Evolutionary conservation across 1,140 invertebrate species (phyloP), one percentile per base, ranked within the genome.

Genomic region (Diuraphis noxia): DNA sequence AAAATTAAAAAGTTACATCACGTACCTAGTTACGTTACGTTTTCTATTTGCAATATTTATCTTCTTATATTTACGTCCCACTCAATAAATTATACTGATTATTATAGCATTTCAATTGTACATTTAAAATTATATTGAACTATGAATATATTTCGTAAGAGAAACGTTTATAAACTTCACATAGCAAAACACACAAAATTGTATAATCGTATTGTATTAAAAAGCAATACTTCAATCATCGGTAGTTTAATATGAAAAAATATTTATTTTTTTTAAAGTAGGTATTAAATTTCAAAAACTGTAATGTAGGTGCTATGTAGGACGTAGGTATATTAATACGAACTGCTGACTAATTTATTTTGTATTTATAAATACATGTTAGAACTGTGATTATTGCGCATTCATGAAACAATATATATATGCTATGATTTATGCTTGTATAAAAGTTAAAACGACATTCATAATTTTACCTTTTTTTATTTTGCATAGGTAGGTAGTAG

Each of bases 1-100:
- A n/a, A 72, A 72, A 72, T 72, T 72, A 72, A 72, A 63, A 72
- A 72, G 56, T 72, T 72, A 72, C 56, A 72, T 72, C 56, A 72
- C 56, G 30, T 72, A 72, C 56, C 13, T 72, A 72, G 56, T 72
- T 72, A 72, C 56, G 30, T 72, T 72, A n/a, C 13, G 30, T n/a
- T 72, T 4, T 17, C 56, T 72, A 72, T 72, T 72, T 72, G 34
- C 13, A n/a, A n/a, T n/a, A 72, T n/a, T 72, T 72, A 72, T 72
- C 56, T 72, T 72, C 30, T 72, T n/a, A n/a, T 72, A n/a, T 72
- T 72, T 72, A 72, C 30, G 30, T 72, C 56, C 56, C 17, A 72
- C 30, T 21, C 56, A n/a, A 13, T 72, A n/a, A 6, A 56, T 1
- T 56, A 63, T n/a, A 34, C 30, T 72, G 30, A n/a, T 72, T 34